phyloP scores from a whole-genome alignment of 1,140 invertebrate species.

The Philotrypesis tridentata region DNA sequence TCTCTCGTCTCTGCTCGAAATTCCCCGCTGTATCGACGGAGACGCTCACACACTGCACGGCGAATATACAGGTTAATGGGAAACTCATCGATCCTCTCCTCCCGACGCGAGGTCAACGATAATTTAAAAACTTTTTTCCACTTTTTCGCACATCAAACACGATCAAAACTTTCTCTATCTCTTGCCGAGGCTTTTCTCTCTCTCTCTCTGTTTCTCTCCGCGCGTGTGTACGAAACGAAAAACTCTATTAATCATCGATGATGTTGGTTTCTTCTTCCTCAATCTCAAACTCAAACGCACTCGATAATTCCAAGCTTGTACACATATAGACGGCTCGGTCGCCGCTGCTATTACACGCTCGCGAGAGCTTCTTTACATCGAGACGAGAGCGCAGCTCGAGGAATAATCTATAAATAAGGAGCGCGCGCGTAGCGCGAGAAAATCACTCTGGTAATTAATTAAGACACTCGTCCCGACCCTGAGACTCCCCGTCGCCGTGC shows the following conservation, averaged over 20 bases:
- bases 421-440: background rate
- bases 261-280: background rate
- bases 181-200: too few species aligned
- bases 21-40: too few species aligned
- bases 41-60: too few species aligned
- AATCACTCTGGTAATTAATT: background rate
- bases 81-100: background rate
- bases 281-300: background rate
- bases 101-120: background rate
- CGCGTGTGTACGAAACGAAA: background rate
- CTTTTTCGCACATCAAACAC: background rate
- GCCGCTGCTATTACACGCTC: too few species aligned
- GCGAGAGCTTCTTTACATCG: too few species aligned
- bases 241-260: background rate
- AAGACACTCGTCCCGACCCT: background rate
- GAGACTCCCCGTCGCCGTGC: constrained; percentile 2
- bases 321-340: too few species aligned
- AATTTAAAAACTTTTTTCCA: constrained; percentile 1
- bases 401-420: too few species aligned
- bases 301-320: too few species aligned
- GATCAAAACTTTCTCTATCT: background rate
- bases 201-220: background rate
- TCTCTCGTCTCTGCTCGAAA: background rate
- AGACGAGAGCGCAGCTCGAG: background rate
- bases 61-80: background rate